Evolutionary conservation across 2,113 vertebrate species (phyloP).

Genomic region (Sardina pilchardus): DNA sequence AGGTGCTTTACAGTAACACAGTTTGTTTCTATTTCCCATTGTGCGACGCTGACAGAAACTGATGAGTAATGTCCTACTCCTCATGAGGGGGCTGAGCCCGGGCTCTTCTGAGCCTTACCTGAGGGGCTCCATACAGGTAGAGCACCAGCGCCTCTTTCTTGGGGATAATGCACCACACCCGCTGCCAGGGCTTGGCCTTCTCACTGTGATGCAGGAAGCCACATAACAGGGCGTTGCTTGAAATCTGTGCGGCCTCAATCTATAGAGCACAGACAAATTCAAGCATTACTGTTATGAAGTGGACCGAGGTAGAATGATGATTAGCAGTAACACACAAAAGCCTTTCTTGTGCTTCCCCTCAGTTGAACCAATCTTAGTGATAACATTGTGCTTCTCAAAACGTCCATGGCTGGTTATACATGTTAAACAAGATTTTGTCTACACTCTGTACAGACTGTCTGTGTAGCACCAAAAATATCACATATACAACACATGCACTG

Average conservation of each 20-base stretch:
- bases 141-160: constrained; percentile 81
- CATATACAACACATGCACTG: no score
- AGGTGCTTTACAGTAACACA: not conserved
- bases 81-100: not conserved
- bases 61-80: not conserved
- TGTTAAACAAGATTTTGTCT: no score
- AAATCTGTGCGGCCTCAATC: constrained; percentile 79
- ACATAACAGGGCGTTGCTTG: constrained; percentile 76
- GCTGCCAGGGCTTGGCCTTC: constrained; percentile 80
- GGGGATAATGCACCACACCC: constrained; percentile 84
- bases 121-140: constrained; percentile 78
- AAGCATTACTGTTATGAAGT: not conserved
- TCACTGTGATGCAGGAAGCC: constrained; percentile 86
- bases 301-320: no score
- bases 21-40: not conserved
- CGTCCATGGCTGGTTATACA: no score
- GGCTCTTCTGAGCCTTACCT: constrained; percentile 68
- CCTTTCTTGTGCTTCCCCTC: no score
- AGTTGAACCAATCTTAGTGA: no score
- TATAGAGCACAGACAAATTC: constrained; percentile 47
- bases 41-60: not conserved
- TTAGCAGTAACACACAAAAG: no score
- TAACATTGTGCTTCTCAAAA: not conserved
- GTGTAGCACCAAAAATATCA: no score
- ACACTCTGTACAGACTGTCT: no score